Evolutionary conservation across 2,888 invertebrate genomes (phyloP), one percentile per base, ranked within the genome.

Genomic region (Lamellibrachia satsuma): DNA sequence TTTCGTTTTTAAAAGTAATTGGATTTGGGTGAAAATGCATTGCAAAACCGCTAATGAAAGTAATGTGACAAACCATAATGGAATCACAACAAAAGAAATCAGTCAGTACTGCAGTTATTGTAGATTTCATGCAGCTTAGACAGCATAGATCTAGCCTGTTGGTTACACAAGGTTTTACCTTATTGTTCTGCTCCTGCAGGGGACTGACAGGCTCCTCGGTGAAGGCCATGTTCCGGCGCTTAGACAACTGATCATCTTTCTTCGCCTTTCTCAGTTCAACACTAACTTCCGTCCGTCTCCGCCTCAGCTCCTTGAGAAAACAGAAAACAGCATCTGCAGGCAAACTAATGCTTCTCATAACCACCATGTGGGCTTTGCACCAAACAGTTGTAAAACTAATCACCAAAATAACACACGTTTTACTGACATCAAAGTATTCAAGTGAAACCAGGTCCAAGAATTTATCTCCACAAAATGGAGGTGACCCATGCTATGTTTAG

Each of bases 191-290:
- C 91, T 96, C 96, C 91, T 95, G 95, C 22, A 96, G 94, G 15
- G 96, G 96, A 94, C 96, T 96, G 11, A 95, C 94, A 3, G 95
- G 95, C 60, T 97, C 92, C 57, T 95, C 95, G 97, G 97, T 97
- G 27, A 97, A 97, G 0, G 97, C 97, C 94, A 99, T 97, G 95
- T 99, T 99, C 93, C 99, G 97, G 51, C 98, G 97, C 96, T 99
- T 99, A 92, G 98, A 97, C 90, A 99, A 97, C 96, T 99, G 99
- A 95, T 99, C 99, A 96, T 99, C 99, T 94, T 99, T 98, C 93
- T 98, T 98, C 39, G 98, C 98, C 97, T 99, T 99, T 27, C 99
- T 97, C 60, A 99, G 97, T 94, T 99, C 98, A 3, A 99, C 98
- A 3, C 98, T 98, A 91, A 98, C 98, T 96, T 99, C 99, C 93